These are phyloP conservation scores for Noctua janthe DNA, from an alignment of 2,888 invertebrate species.

Conservation along the genomic window DNA sequence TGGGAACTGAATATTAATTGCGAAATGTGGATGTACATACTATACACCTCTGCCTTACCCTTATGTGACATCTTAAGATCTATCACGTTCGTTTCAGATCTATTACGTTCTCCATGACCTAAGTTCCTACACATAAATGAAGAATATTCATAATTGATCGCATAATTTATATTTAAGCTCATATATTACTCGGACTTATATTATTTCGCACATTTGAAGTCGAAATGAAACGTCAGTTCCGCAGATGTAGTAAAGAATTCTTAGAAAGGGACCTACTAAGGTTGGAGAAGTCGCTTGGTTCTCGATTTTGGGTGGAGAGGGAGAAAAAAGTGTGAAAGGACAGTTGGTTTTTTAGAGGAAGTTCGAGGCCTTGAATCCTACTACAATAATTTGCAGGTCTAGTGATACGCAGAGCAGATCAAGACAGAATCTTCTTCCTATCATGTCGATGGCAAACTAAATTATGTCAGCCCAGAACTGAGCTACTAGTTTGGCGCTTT, in stretches of 20 bases:
- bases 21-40: background rate
- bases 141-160: constrained; percentile 49
- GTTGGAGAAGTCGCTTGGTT: background rate
- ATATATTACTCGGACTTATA: constrained; percentile 57
- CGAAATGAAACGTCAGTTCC: constrained; percentile 62
- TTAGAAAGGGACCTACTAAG: constrained; percentile 40
- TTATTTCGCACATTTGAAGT: constrained; percentile 49
- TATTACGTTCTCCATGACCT: background rate
- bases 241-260: constrained; percentile 60
- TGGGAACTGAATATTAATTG: background rate
- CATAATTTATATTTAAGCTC: constrained; percentile 49
- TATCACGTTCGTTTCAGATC: no score
- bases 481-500: no score
- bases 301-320: background rate
- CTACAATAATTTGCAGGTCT: background rate
- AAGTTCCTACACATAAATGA: constrained; percentile 18
- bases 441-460: no score
- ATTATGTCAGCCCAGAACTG: no score
- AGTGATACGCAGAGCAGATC: no score
- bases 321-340: background rate
- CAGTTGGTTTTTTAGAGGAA: background rate
- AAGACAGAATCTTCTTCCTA: no score
- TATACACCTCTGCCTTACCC: background rate
- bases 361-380: background rate
- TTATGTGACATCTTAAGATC: constrained; percentile 5